Evolutionary conservation across 2,797 vertebrate species (phyloP), one percentile per base, ranked within the genome.

Genomic region (Corythornis leucogaster): DNA sequence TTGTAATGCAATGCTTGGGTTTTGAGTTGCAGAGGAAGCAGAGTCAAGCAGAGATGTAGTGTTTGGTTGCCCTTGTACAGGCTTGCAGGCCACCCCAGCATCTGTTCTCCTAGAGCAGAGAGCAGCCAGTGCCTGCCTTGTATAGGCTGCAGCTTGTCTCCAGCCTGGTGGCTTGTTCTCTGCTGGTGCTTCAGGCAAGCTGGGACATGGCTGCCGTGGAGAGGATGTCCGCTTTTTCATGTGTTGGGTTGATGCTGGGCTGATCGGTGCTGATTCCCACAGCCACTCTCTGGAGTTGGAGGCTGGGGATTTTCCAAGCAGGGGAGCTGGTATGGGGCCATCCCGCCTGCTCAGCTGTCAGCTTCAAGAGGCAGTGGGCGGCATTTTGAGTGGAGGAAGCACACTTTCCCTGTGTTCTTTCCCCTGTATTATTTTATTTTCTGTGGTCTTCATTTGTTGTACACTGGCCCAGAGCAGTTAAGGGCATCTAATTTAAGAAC

Each of bases 1-100:
- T 53, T 24, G 51, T 81, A 10, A 1, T 25, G 38, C 54, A 57
- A 8, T 0, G 2, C 28, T 15, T 1, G 0, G 30, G 6, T 11
- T 64, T 82, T 31, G 80, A 51, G 68, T 15, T 62, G 84, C 35
- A 31, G 62, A 31, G 43, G 38, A 42, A 31, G 46, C 62, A 42
- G 59, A 30, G 14, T 33, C 18, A 4, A 10, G 78, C 3, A 31
- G 58, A 66, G 82, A 33, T 24, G 77, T 11, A 50, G 54, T 2
- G 0, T 22, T 67, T 61, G 77, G 50, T 77, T 66, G 54, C 58
- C 69, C 31, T 8, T 64, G 54, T 8, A 1, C 6, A 43, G 82
- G 46, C 58, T 64, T 11, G 33, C 26, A 13, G 40, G 66, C 17
- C 59, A 4, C 30, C 9, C 8, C 0, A 5, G 40, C 2, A 22